Base-by-base conservation (phyloP, 1,140 invertebrate genomes). In the Ceratoteleas bidentatus region DNA sequence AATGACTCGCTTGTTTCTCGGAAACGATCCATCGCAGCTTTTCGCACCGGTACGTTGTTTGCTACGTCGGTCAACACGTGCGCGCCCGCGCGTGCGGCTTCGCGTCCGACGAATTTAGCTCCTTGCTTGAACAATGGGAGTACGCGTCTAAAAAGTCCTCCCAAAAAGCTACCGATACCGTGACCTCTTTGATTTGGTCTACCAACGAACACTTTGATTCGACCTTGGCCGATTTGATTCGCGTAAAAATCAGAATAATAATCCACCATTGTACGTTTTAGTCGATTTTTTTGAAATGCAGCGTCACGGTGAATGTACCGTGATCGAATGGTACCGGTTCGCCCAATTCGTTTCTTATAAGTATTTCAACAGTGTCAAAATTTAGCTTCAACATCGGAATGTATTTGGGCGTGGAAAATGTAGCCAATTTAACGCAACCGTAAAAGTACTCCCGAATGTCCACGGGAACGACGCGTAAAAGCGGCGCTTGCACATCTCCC, bases 261-360 rank as follows among this genome's bases (percentile, higher is more conserved):
- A n/a, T n/a, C n/a, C n/a, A n/a, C n/a, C n/a, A n/a, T n/a, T n/a
- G n/a, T n/a, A n/a, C n/a, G n/a, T n/a, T n/a, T n/a, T n/a, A n/a
- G n/a, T n/a, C n/a, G n/a, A n/a, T n/a, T n/a, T n/a, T n/a, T 84
- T 80, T 84, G 8, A 81, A 85, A 34, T 83, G 80, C 36, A 85
- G 36, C 38, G 76, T 82, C 5, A 74, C 56, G 7, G 74, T 76
- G 52, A 85, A 61, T 13, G 78, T 79, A 11, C 81, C 74, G 47
- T 58, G 34, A 15, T 81, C 64, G 43, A 84, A 85, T 84, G 79
- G 56, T 58, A 84, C 33, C 34, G 64, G 32, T 43, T 58, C n/a
- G 10, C 77, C 77, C 24, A 57, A 56, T 10, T 77, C 15, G 47
- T 69, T 60, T 72, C 69, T 81, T 81, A 81, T 75, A 85, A 76